Evolutionary conservation across 2,888 invertebrate species (phyloP).

Genomic region (Andrena haemorrhoa): DNA sequence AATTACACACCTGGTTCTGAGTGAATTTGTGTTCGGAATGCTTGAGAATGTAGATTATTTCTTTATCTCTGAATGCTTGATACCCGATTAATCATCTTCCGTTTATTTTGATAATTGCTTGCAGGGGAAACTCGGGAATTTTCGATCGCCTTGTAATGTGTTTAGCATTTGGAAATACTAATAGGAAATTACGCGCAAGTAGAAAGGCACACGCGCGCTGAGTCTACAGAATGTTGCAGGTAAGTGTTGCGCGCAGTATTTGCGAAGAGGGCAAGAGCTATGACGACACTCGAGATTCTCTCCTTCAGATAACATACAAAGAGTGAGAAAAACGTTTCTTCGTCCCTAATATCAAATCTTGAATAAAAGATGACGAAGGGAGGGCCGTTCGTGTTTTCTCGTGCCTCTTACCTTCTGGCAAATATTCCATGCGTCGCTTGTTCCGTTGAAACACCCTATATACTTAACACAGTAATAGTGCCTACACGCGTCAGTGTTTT

Average conservation of each 20-base stretch:
- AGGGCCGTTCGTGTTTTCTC: not conserved
- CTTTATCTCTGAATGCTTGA: too few relatives aligned
- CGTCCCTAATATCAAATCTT: not conserved
- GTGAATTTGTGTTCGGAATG: too few relatives aligned
- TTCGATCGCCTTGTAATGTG: too few relatives aligned
- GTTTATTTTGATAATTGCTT: too few relatives aligned
- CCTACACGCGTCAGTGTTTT: not conserved
- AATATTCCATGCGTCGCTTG: not conserved
- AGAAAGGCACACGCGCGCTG: too few relatives aligned
- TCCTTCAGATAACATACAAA: not conserved
- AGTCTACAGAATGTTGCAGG: too few relatives aligned
- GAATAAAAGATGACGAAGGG: not conserved
- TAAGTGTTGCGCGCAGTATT: not conserved
- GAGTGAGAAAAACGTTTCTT: constrained; percentile 1
- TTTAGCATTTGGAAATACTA: too few relatives aligned
- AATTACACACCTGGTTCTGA: too few relatives aligned
- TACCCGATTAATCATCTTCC: too few relatives aligned
- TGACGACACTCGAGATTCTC: not conserved
- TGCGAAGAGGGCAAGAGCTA: not conserved
- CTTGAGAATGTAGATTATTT: too few relatives aligned
- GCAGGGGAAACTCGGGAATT: too few relatives aligned
- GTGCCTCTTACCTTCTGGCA: not conserved
- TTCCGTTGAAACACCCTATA: not conserved
- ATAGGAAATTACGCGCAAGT: too few relatives aligned
- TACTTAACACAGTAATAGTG: not conserved